phyloP scores from a whole-genome alignment of 2,888 invertebrate genomes.

The Drosophila putrida region DNA sequence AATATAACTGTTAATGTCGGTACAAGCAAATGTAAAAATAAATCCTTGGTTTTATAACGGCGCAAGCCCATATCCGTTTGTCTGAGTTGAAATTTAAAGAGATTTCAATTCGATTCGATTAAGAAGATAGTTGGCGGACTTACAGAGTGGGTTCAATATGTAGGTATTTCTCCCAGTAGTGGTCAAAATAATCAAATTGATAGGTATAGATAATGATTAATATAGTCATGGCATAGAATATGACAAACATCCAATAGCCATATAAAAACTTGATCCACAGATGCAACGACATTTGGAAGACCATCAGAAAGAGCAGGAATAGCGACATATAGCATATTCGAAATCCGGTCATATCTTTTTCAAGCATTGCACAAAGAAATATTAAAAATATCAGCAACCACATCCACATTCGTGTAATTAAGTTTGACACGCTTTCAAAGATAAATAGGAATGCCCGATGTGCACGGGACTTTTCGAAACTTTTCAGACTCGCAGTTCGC shows the following conservation, averaged over 20 bases:
- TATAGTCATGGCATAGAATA: constrained; percentile 98
- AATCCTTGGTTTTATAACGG: constrained; percentile 92
- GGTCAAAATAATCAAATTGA: constrained; percentile 95
- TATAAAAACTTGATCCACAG: constrained; percentile 97
- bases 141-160: constrained; percentile 90
- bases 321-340: constrained; percentile 98
- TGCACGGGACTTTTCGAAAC: constrained; percentile 49
- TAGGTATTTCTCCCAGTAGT: constrained; percentile 92
- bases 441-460: constrained; percentile 50
- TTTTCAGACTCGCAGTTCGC: constrained; percentile 27
- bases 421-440: constrained; percentile 89
- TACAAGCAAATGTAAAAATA: constrained; percentile 96
- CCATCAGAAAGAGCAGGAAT: constrained; percentile 95
- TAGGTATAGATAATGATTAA: constrained; percentile 97
- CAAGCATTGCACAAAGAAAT: constrained; percentile 95
- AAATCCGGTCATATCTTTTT: constrained; percentile 96
- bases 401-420: constrained; percentile 97
- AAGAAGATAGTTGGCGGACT: constrained; percentile 84
- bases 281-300: constrained; percentile 96
- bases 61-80: constrained; percentile 97
- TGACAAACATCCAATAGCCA: constrained; percentile 97
- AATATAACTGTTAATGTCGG: constrained; percentile 98
- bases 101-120: neutral
- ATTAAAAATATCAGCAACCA: constrained; percentile 97
- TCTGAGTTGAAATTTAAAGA: constrained; percentile 85